Base-by-base conservation (phyloP, 2,797 vertebrate genomes). In the Takifugu rubripes region DNA sequence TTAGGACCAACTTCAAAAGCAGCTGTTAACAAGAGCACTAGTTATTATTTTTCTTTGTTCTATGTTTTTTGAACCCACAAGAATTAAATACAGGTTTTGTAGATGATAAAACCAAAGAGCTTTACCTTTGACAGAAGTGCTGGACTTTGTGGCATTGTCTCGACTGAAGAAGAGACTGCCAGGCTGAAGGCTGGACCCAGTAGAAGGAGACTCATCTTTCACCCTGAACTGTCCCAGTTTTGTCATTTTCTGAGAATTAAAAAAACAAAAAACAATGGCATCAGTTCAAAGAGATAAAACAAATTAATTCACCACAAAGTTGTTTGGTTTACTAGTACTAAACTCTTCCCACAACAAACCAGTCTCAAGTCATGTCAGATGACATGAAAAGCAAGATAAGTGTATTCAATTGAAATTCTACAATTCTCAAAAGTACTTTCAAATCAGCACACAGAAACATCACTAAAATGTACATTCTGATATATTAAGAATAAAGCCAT, bases 211-310 rank as follows among this genome's bases (percentile, higher is more conserved):
- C 49, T 96, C 94, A 0, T 96, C 95, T 66, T 95, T 96, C 61
- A 97, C 84, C 16, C 80, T 90, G 76, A 96, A 97, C 84, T 95
- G 94, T 43, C 94, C 94, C 21, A 96, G 85, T 75, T 94, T 96
- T 29, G 94, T 96, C 71, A 93, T 66, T 77, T 94, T 96, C 94
- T 95, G 81, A 21, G 21, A 21, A 21, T 21, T 1, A 21, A 21
- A 21, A 52, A 29, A 55, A 40, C 5, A 12, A 64, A 26, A 52
- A 24, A 0, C 31, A 33, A 40, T 12, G 12, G 11, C 36, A 40
- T 14, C 14, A 3, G 12, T 40, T 0, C 12, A 40, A 9, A 21
- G 43, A 6, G 43, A 17, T 45, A 17, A 45, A 17, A 45, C 3
- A 5, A 16, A 45, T 8, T 45, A 17, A 10, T 33, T 16, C 6